These are phyloP conservation scores for Pseudorectes ferrugineus DNA, from an alignment of 2,113 vertebrate genomes.

Conservation along the genomic window DNA sequence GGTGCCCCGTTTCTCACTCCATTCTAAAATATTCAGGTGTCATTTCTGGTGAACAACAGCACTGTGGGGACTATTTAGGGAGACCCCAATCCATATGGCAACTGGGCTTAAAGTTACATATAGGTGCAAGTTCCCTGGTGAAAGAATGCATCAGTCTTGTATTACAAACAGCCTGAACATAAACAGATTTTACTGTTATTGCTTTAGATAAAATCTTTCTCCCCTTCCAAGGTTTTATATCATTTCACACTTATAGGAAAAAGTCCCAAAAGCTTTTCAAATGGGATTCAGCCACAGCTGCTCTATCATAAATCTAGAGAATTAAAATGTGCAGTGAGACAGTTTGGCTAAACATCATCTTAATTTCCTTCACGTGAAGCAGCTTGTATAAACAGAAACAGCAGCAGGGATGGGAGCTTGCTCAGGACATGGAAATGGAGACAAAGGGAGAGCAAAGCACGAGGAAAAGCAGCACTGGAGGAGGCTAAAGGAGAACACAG, in stretches of 20 bases:
- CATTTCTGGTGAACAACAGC: not conserved
- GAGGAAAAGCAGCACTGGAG: not conserved
- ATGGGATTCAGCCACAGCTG: conserved; percentile 38
- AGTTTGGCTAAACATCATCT: conserved; percentile 18
- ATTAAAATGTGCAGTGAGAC: conserved; percentile 15
- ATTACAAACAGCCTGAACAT: not conserved
- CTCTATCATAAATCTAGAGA: not conserved
- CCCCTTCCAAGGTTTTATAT: conserved; percentile 6
- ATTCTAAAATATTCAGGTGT: not conserved
- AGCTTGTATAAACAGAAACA: conserved; percentile 21
- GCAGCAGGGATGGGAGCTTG: not conserved
- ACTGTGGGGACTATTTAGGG: not conserved
- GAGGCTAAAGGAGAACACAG: not conserved
- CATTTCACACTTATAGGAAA: conserved; percentile 6
- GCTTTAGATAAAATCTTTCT: not conserved
- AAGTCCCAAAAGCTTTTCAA: conserved; percentile 17
- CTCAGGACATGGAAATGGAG: not conserved
- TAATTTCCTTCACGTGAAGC: conserved; percentile 38
- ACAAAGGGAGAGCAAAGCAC: not conserved
- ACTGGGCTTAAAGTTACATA: not conserved
- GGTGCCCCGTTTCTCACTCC: not conserved
- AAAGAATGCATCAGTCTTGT: not conserved
- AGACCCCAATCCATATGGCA: not conserved
- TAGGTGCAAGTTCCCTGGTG: not conserved
- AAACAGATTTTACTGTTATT: not conserved